Evolutionary conservation across 2,797 vertebrate species (phyloP).

Genomic region (Catamblyrhynchus diadema): DNA sequence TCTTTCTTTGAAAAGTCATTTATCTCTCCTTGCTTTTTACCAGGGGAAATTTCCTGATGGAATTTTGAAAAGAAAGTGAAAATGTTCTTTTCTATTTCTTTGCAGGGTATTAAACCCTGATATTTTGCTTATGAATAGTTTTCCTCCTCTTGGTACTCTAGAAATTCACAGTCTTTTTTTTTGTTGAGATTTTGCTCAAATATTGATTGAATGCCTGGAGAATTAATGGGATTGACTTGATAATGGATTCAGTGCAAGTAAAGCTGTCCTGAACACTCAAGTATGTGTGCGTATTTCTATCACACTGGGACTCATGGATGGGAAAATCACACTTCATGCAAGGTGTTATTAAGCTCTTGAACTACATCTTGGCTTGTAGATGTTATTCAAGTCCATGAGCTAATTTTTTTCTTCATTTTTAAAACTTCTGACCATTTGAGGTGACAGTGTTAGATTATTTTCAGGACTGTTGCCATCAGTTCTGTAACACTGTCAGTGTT

Average conservation of each 20-base stretch:
- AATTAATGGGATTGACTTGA: neutral
- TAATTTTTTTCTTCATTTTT: neutral
- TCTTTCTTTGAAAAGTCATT: constrained; percentile 12
- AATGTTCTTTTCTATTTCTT: neutral
- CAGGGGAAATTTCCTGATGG: neutral
- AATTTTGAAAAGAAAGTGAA: neutral
- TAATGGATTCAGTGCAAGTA: neutral
- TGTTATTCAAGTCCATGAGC: neutral
- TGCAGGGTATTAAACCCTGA: neutral
- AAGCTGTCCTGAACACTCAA: neutral
- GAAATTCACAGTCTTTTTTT: neutral
- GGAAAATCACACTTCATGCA: neutral
- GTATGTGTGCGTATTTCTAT: neutral
- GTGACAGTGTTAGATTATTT: neutral
- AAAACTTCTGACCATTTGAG: rapidly evolving
- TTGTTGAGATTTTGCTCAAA: neutral
- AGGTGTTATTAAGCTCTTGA: neutral
- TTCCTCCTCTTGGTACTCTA: neutral
- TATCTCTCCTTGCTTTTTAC: neutral
- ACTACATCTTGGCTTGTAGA: neutral
- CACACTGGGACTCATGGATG: neutral
- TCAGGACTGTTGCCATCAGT: neutral
- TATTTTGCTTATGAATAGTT: neutral
- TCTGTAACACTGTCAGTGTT: neutral
- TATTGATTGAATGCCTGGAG: neutral